These are phyloP conservation scores for Drosophila formosana DNA, from an alignment of 2,888 invertebrate genomes.

Conservation along the genomic window DNA sequence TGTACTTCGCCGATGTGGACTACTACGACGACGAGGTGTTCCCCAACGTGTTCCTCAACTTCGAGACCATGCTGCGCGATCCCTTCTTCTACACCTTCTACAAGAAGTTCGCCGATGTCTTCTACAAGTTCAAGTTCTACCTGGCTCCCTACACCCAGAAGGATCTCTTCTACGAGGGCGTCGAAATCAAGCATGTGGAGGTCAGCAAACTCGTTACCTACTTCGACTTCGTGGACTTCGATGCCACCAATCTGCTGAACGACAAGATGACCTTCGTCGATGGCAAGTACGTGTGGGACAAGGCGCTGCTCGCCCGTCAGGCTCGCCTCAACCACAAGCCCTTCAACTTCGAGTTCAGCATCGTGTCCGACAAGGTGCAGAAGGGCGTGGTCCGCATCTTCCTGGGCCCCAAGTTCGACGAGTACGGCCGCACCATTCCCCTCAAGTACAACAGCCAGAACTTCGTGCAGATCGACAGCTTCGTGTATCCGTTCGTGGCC, in stretches of 20 bases:
- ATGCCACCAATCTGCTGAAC: slow-evolving; percentile 87
- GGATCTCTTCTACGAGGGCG: slow-evolving; percentile 88
- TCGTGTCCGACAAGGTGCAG: slow-evolving; percentile 87
- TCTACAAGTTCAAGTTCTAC: slow-evolving; percentile 87
- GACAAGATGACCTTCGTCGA: slow-evolving; percentile 86
- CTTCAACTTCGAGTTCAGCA: slow-evolving; percentile 87
- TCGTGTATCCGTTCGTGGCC: slow-evolving; percentile 87
- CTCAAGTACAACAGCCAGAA: slow-evolving; percentile 87
- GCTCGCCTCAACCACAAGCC: slow-evolving; percentile 89
- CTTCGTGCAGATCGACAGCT: slow-evolving; percentile 89
- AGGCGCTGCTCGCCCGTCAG: slow-evolving; percentile 87
- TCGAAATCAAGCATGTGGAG: slow-evolving; percentile 87
- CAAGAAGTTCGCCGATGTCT: slow-evolving; percentile 87
- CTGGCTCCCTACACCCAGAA: slow-evolving; percentile 87
- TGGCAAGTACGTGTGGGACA: slow-evolving; percentile 79
- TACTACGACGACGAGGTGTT: slow-evolving; percentile 65
- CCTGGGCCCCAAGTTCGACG: slow-evolving; percentile 90
- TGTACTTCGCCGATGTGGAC: slow-evolving; percentile 76
- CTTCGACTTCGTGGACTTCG: slow-evolving; percentile 89
- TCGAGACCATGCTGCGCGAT: slow-evolving; percentile 89
- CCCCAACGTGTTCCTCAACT: slow-evolving; percentile 88
- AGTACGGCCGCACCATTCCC: slow-evolving; percentile 86
- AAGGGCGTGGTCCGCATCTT: slow-evolving; percentile 89
- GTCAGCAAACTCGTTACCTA: slow-evolving; percentile 90
- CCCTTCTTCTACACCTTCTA: slow-evolving; percentile 90